A percentile compares a stretch with the other conserved stretches of the same genome.
phyloP scores from a whole-genome alignment of 2,797 vertebrate genomes.

The Pseudocheirus occidentalis region DNA sequence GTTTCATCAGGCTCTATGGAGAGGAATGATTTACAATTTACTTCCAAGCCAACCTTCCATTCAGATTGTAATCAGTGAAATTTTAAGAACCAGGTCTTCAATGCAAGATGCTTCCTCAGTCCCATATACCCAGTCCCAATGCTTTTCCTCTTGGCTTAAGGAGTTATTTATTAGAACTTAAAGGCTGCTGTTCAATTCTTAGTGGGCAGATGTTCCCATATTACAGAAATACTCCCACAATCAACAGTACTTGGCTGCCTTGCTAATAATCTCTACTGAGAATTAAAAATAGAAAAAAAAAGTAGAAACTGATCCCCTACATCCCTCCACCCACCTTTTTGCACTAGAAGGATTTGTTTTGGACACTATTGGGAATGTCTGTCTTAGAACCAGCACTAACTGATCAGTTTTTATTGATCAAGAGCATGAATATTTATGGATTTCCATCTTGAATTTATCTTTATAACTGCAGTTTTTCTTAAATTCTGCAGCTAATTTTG shows the following conservation, averaged over 20 bases:
- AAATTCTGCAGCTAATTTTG: background rate
- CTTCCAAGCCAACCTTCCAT: background rate
- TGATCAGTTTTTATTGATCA: background rate
- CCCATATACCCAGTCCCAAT: background rate
- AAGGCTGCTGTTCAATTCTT: background rate
- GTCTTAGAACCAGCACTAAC: background rate
- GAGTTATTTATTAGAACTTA: constrained; percentile 13
- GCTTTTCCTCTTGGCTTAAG: background rate
- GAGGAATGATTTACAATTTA: constrained; percentile 1
- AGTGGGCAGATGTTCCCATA: background rate
- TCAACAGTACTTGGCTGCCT: background rate
- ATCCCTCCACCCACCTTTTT: no score
- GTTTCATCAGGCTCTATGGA: background rate
- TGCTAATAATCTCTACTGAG: background rate
- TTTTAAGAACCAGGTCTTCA: background rate
- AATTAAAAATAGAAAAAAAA: constrained; percentile 33
- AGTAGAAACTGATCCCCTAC: background rate
- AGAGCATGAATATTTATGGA: background rate
- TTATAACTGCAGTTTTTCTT: background rate
- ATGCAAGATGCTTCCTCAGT: background rate
- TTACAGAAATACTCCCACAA: background rate
- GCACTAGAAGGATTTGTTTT: background rate
- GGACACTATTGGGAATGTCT: background rate
- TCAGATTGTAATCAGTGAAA: background rate
- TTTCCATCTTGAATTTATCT: background rate